Conservation (phyloP, 1,140 invertebrate species). For the Hypsibius dujardini region DNA sequence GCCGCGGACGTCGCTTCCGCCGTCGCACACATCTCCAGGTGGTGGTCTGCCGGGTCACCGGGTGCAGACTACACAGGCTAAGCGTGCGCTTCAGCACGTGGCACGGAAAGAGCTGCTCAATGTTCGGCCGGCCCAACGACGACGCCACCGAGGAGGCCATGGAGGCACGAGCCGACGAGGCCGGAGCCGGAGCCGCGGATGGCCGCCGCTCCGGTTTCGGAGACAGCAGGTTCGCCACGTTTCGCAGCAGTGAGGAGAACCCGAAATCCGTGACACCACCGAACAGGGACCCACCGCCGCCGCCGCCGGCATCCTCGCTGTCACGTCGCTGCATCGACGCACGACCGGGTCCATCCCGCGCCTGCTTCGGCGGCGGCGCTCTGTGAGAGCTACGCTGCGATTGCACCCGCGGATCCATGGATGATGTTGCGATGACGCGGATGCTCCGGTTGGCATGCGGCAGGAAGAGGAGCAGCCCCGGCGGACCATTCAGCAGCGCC, state of each 20-base stretch:
- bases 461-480: no score
- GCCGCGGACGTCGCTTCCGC: background rate
- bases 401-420: no score
- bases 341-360: background rate
- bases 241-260: slow-evolving; percentile 2
- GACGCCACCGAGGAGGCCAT: no score
- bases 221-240: background rate
- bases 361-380: no score
- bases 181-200: background rate
- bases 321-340: background rate
- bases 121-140: background rate
- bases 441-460: no score
- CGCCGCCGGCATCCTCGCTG: background rate
- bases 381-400: no score
- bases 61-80: slow-evolving; percentile 5
- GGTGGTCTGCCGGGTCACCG: background rate
- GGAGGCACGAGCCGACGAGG: background rate
- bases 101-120: background rate
- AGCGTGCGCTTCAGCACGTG: background rate
- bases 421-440: no score
- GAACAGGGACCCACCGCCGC: background rate
- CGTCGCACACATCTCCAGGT: background rate
- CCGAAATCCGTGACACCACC: background rate
- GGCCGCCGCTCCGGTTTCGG: background rate
- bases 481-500: no score